Conservation (phyloP, 2,888 invertebrate species). For the Drosophila aldrichi region DNA sequence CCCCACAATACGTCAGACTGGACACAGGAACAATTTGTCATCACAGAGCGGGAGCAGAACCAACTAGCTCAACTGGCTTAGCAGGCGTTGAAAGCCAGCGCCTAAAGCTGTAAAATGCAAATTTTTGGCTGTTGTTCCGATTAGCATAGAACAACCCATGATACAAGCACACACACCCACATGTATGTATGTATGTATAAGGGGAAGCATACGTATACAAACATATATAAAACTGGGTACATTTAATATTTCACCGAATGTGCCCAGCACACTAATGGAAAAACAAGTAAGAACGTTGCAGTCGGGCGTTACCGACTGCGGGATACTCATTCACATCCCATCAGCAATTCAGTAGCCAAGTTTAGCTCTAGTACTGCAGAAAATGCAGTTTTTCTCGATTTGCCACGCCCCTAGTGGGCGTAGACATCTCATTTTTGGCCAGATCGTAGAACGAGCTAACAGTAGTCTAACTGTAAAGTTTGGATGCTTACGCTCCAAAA, state of each 20-base stretch:
- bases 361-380: no score
- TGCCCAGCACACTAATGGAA: not conserved
- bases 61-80: slow-evolving; percentile 50
- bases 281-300: no score
- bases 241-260: not conserved
- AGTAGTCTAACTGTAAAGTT: no score
- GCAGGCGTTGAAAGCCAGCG: slow-evolving; percentile 48
- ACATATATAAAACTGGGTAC: not conserved
- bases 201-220: no score
- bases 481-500: no score
- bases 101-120: slow-evolving; percentile 67
- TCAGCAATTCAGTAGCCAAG: no score
- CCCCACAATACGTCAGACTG: slow-evolving; percentile 50
- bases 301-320: no score
- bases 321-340: no score
- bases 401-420: no score
- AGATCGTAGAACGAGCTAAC: no score
- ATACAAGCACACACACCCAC: not conserved
- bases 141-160: slow-evolving; percentile 66
- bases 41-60: slow-evolving; percentile 15
- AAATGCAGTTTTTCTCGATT: no score
- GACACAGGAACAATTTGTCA: slow-evolving; percentile 58
- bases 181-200: not conserved
- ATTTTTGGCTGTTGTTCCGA: slow-evolving; percentile 58
- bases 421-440: no score